These are phyloP conservation scores for Latrodectus elegans DNA, from an alignment of 2,888 invertebrate species.

Conservation along the genomic window DNA sequence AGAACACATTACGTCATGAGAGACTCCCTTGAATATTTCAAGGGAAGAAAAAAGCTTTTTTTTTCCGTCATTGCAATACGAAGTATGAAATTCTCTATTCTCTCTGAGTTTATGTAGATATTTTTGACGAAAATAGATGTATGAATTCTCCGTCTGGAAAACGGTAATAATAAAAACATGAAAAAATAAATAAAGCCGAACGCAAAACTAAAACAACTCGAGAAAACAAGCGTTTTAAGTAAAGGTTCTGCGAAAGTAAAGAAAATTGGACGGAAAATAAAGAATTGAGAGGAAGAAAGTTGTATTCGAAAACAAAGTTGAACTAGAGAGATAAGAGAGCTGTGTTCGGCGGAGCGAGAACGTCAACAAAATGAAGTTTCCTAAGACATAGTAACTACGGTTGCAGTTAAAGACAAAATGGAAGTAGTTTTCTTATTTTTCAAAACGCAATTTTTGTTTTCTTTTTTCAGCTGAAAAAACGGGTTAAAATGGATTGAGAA, in stretches of 20 bases:
- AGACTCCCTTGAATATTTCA: too few species aligned
- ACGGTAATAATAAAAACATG: not conserved
- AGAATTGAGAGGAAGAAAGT: not conserved
- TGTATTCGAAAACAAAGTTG: conserved; percentile 9
- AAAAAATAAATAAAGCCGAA: not conserved
- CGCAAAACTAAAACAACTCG: not conserved
- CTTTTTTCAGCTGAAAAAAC: not conserved
- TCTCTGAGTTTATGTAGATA: not conserved
- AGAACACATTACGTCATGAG: too few species aligned
- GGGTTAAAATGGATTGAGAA: not conserved
- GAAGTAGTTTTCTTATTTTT: not conserved
- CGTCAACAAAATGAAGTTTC: conserved; percentile 18
- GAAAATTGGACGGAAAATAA: conserved; percentile 1
- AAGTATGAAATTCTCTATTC: not conserved
- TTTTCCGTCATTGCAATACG: not conserved
- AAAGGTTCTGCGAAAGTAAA: not conserved
- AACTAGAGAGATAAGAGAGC: conserved; percentile 10
- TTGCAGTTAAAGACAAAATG: conserved; percentile 21
- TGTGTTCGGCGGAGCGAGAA: conserved; percentile 16
- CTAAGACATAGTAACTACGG: conserved; percentile 8
- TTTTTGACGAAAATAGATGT: conserved; percentile 1
- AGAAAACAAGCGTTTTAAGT: not conserved
- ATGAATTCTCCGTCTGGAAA: not conserved
- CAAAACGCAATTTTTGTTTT: not conserved
- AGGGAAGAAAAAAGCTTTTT: not conserved